Conservation (phyloP, 2,113 vertebrate species). For the Drymodes brunneopygia region DNA sequence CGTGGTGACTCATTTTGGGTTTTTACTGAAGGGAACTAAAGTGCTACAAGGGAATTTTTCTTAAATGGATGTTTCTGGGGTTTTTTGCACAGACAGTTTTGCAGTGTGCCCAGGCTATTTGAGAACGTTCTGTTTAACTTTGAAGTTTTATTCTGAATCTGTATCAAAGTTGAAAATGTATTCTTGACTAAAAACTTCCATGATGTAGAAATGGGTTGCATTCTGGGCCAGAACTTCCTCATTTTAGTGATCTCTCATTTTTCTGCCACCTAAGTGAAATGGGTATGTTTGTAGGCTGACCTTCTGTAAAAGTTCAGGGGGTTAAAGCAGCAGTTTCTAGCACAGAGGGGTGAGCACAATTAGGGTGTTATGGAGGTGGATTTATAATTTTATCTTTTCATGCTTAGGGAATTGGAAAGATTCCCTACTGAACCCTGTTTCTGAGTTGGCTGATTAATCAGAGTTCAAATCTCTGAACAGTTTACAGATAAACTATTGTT, state of each 20-base stretch:
- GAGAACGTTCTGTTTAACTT: background rate
- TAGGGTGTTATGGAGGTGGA: background rate
- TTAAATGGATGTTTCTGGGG: background rate
- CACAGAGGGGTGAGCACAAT: background rate
- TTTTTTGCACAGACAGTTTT: background rate
- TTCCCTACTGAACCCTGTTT: background rate
- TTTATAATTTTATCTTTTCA: background rate
- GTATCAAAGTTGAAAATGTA: background rate
- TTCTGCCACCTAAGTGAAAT: background rate
- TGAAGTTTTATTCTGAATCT: background rate
- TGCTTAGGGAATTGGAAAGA: background rate
- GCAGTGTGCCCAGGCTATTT: background rate
- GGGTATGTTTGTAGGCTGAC: background rate
- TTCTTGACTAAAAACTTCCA: background rate
- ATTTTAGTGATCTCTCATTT: background rate
- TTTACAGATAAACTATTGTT: background rate
- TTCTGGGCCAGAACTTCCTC: conserved; percentile 9
- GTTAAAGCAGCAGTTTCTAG: background rate
- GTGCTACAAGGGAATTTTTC: conserved; percentile 13
- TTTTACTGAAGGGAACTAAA: conserved; percentile 47
- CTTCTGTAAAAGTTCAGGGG: background rate
- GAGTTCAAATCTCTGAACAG: background rate
- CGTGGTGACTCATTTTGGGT: conserved; percentile 31
- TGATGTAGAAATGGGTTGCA: background rate
- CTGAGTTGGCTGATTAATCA: background rate